These are phyloP conservation scores for Taeniopygia guttata DNA, from an alignment of 2,797 vertebrate genomes.

Conservation along the genomic window DNA sequence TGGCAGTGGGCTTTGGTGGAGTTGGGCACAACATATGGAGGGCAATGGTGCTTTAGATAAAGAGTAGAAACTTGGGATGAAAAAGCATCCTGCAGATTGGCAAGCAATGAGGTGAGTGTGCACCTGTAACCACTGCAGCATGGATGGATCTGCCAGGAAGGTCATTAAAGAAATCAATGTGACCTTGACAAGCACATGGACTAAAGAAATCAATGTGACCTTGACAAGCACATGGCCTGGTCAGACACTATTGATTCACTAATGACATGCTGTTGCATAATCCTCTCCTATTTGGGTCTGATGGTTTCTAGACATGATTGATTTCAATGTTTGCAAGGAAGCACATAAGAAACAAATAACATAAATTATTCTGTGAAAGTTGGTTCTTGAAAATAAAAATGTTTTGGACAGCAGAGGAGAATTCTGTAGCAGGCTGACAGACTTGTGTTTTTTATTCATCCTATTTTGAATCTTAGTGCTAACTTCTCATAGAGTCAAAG, in stretches of 20 bases:
- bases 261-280: not conserved
- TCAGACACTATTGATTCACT: not conserved
- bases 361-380: not conserved
- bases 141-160: not conserved
- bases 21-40: rapidly evolving
- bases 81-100: not conserved
- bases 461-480: not conserved
- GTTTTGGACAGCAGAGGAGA: not conserved
- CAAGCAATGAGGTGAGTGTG: not conserved
- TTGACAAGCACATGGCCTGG: not conserved
- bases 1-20: not conserved
- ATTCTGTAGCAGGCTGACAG: not conserved
- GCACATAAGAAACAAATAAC: not conserved
- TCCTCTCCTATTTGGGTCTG: not conserved
- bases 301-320: not conserved
- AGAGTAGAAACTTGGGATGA: not conserved
- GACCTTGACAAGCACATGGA: not conserved
- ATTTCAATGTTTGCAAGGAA: not conserved
- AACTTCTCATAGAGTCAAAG: not conserved
- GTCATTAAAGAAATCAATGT: not conserved
- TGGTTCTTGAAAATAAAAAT: not conserved
- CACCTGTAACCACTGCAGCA: not conserved
- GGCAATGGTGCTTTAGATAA: not conserved
- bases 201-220: not conserved
- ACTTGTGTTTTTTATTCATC: not conserved